phyloP scores from a whole-genome alignment of 2,113 vertebrate species.

The Ibidorhyncha struthersii region DNA sequence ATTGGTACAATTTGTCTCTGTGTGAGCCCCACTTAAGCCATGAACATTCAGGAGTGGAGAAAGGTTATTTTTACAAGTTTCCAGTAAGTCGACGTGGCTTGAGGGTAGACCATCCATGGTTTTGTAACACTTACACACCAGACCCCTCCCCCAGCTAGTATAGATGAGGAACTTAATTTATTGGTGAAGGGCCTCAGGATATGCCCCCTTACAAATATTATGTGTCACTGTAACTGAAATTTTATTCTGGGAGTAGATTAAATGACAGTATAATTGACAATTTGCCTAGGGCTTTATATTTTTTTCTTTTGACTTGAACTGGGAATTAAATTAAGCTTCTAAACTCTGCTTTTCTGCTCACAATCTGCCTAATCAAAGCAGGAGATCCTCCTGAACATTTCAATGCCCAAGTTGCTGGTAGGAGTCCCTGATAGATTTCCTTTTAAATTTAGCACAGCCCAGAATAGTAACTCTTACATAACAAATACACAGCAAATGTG shows the following conservation, averaged over 20 bases:
- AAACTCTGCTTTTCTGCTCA: constrained; percentile 10
- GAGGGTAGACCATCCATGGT: not conserved
- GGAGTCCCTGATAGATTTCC: constrained; percentile 41
- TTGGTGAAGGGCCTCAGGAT: not conserved
- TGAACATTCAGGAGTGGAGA: not conserved
- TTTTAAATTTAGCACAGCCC: constrained; percentile 41
- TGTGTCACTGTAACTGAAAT: not conserved
- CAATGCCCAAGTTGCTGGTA: constrained; percentile 21
- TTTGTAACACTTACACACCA: not conserved
- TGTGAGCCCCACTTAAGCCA: not conserved
- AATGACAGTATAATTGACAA: not conserved
- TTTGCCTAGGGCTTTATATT: constrained; percentile 7
- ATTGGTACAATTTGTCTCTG: not conserved
- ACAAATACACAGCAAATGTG: constrained; percentile 43
- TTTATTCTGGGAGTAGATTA: not conserved
- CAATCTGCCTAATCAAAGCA: constrained; percentile 45
- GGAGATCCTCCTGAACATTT: constrained; percentile 34
- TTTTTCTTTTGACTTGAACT: constrained; percentile 10
- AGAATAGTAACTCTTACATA: constrained; percentile 61
- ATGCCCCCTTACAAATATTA: not conserved
- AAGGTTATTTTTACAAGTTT: not conserved
- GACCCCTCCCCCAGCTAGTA: not conserved
- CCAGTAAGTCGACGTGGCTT: not conserved
- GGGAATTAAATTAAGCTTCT: constrained; percentile 17
- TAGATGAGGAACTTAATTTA: not conserved